Evolutionary conservation across 2,888 invertebrate genomes (phyloP).

Genomic region (Zaprionus bogoriensis): DNA sequence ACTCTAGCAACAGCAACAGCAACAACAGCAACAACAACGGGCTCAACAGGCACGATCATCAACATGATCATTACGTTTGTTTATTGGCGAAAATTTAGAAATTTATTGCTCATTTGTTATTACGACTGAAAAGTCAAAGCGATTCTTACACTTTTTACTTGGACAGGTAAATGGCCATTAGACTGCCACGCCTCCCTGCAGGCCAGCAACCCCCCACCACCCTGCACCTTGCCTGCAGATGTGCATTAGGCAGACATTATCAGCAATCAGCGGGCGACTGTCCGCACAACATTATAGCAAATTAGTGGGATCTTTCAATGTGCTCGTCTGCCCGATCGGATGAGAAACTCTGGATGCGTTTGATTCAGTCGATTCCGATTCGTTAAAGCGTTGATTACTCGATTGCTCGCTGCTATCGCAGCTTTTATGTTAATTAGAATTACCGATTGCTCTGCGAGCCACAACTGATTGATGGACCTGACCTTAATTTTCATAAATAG

Average conservation of each 20-base stretch:
- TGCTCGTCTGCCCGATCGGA: slow-evolving; percentile 2
- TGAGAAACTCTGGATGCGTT: slow-evolving; percentile 22
- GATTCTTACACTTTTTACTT: slow-evolving; percentile 68
- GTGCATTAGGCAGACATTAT: slow-evolving; percentile 67
- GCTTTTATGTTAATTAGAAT: slow-evolving; percentile 38
- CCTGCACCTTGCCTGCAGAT: slow-evolving; percentile 40
- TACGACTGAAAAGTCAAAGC: slow-evolving; percentile 54
- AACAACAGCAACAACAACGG: slow-evolving; percentile 4
- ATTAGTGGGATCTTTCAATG: slow-evolving; percentile 33
- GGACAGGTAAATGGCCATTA: slow-evolving; percentile 58
- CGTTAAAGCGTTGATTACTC: slow-evolving; percentile 30
- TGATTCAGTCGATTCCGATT: too few species aligned
- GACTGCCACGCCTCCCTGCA: slow-evolving; percentile 31
- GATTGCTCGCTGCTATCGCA: slow-evolving; percentile 9
- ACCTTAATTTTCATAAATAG: slow-evolving; percentile 32
- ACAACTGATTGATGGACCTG: slow-evolving; percentile 44
- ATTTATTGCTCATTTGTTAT: slow-evolving; percentile 75
- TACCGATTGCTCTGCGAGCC: slow-evolving; percentile 15
- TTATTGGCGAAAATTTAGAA: slow-evolving; percentile 76
- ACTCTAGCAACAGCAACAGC: slow-evolving; percentile 3
- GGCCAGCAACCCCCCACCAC: not conserved
- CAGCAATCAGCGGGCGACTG: slow-evolving; percentile 60
- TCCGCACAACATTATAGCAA: slow-evolving; percentile 54
- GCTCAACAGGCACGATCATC: slow-evolving; percentile 34
- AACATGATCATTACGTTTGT: slow-evolving; percentile 70